phyloP scores from a whole-genome alignment of 1,140 invertebrate species.

The Zaprionus capensis region DNA sequence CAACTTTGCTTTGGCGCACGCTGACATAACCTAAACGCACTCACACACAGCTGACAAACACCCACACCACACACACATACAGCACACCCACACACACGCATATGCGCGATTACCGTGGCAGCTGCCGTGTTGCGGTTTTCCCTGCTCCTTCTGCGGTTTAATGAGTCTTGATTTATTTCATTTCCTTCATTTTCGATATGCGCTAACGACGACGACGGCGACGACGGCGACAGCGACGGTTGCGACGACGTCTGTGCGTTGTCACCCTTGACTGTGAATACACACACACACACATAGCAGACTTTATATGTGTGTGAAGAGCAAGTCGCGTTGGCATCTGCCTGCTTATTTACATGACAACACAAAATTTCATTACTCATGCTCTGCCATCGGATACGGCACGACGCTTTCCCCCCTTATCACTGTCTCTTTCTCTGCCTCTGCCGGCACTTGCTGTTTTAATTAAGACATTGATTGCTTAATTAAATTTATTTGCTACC shows the following conservation, averaged over 20 bases:
- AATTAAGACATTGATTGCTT: slow-evolving; percentile 72
- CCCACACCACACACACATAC: slow-evolving; percentile 22
- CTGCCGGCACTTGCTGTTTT: slow-evolving; percentile 37
- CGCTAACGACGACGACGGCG: slow-evolving; percentile 19
- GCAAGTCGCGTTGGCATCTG: slow-evolving; percentile 29
- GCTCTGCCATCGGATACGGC: slow-evolving; percentile 33
- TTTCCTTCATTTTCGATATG: slow-evolving; percentile 68
- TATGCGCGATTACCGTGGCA: slow-evolving; percentile 33
- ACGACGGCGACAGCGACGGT: slow-evolving; percentile 4
- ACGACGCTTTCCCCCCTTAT: background rate
- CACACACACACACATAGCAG: slow-evolving; percentile 9
- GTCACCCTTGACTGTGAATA: slow-evolving; percentile 31
- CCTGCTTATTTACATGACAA: slow-evolving; percentile 59
- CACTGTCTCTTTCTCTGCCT: background rate
- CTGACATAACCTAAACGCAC: slow-evolving; percentile 57
- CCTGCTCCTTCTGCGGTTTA: slow-evolving; percentile 60
- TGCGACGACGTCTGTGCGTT: slow-evolving; percentile 31
- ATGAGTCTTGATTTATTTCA: slow-evolving; percentile 81
- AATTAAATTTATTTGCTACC: slow-evolving; percentile 61
- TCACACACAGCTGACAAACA: slow-evolving; percentile 28
- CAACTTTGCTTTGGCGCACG: slow-evolving; percentile 66
- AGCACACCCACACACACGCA: background rate
- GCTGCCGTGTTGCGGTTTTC: slow-evolving; percentile 43
- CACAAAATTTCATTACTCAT: slow-evolving; percentile 60
- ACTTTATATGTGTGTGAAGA: background rate